A percentile compares a stretch with the other conserved stretches of the same genome.
These are phyloP conservation scores for Oeneis ivallda DNA, from an alignment of 2,888 invertebrate genomes.

Conservation along the genomic window DNA sequence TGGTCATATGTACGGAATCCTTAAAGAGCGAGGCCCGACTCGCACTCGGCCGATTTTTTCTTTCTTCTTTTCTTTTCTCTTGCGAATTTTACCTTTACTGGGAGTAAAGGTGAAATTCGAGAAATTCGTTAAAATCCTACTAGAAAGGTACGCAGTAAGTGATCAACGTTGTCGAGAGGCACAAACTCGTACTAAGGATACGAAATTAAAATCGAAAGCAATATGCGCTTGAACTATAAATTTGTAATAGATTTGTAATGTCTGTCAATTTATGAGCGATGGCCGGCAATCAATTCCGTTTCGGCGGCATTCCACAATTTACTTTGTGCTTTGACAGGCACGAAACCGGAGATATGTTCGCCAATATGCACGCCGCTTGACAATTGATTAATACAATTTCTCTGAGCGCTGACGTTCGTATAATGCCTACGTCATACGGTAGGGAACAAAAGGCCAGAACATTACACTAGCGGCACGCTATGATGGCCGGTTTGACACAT, in stretches of 20 bases:
- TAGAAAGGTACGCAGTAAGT: no score
- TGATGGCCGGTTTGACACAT: no score
- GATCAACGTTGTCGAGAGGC: no score
- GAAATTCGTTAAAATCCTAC: no score
- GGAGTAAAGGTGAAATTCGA: no score
- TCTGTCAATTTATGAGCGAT: slow-evolving; percentile 36
- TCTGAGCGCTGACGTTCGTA: slow-evolving; percentile 56
- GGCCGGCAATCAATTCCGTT: slow-evolving; percentile 35
- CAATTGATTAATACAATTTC: slow-evolving; percentile 79
- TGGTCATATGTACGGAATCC: no score
- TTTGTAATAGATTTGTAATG: slow-evolving; percentile 37
- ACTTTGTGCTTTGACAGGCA: slow-evolving; percentile 53
- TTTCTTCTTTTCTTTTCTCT: no score
- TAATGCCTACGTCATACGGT: slow-evolving; percentile 32
- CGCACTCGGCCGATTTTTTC: no score
- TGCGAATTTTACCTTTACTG: no score
- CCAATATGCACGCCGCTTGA: slow-evolving; percentile 60
- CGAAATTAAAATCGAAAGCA: background rate
- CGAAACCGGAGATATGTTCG: slow-evolving; percentile 54
- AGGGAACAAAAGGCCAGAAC: background rate
- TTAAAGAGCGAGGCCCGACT: no score
- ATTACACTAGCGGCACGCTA: no score
- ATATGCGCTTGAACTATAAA: slow-evolving; percentile 6
- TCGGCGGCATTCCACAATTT: slow-evolving; percentile 47
- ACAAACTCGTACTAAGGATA: background rate